Evolutionary conservation across 2,113 vertebrate genomes (phyloP).

Genomic region (Lamprotornis superbus): DNA sequence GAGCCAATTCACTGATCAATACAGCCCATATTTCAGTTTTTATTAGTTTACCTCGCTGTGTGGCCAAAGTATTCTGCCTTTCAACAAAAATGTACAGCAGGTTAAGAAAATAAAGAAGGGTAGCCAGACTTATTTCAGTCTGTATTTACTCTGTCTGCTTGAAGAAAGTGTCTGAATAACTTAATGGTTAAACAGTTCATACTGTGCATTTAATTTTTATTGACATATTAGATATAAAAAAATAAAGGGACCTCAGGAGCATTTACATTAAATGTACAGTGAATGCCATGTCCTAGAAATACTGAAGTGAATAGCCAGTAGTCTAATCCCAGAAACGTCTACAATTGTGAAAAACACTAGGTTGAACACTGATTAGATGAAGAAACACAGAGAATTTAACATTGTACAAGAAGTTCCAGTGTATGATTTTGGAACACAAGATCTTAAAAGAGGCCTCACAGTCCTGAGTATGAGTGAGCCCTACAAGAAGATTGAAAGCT

Average conservation of each 20-base stretch:
- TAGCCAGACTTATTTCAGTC: not conserved
- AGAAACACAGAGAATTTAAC: not conserved
- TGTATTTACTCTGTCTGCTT: not conserved
- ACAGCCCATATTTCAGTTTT: not conserved
- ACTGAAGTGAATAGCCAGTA: not conserved
- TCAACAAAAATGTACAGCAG: not conserved
- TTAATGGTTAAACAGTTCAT: not conserved
- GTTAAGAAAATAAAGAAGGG: not conserved
- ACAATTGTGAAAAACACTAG: not conserved
- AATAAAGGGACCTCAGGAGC: not conserved
- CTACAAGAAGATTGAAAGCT: not conserved
- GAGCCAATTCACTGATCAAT: not conserved
- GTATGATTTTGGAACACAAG: not conserved
- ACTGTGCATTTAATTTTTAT: not conserved
- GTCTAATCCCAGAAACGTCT: not conserved
- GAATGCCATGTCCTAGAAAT: fast-evolving
- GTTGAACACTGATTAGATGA: not conserved
- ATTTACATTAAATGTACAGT: not conserved
- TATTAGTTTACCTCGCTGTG: not conserved
- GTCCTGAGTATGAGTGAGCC: not conserved
- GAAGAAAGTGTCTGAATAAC: not conserved
- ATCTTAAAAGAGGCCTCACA: not conserved
- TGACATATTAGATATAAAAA: not conserved
- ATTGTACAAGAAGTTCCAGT: not conserved
- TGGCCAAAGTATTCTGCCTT: not conserved